Evolutionary conservation across 2,797 vertebrate genomes (phyloP).

Genomic region (Borostomias antarcticus): DNA sequence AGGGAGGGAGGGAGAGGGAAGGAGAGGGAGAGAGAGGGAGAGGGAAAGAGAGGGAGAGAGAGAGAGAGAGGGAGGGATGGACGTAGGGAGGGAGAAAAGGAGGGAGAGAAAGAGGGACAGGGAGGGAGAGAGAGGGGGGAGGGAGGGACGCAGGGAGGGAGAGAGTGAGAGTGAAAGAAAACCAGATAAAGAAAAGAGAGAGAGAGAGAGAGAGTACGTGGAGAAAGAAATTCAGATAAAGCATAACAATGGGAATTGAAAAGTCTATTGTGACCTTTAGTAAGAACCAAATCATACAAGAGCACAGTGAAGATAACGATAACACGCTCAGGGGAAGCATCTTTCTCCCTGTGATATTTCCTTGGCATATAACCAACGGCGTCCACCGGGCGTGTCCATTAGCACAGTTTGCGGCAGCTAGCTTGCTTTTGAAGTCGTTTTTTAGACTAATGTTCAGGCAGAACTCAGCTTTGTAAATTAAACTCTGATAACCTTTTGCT

Average conservation of each 20-base stretch:
- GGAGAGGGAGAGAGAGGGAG: slow-evolving; percentile 10
- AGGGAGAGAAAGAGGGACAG: not conserved
- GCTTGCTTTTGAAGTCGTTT: too few species aligned
- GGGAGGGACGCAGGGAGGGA: slow-evolving; percentile 6
- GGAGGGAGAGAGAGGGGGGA: not conserved
- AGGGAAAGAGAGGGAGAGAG: not conserved
- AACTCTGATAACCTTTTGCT: too few species aligned
- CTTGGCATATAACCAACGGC: slow-evolving; percentile 43
- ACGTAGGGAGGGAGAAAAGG: slow-evolving; percentile 5
- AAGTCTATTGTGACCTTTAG: slow-evolving; percentile 68
- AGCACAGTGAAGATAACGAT: slow-evolving; percentile 57
- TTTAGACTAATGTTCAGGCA: too few species aligned
- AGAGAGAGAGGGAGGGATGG: not conserved
- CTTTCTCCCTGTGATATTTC: slow-evolving; percentile 62
- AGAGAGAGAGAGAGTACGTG: slow-evolving; percentile 16
- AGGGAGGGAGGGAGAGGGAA: slow-evolving; percentile 6
- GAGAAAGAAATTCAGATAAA: slow-evolving; percentile 49
- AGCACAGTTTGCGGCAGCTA: too few species aligned
- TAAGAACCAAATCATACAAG: slow-evolving; percentile 50
- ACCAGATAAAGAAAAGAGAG: too few species aligned
- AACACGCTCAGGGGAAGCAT: slow-evolving; percentile 59
- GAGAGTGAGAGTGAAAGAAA: slow-evolving; percentile 15
- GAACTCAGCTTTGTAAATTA: too few species aligned
- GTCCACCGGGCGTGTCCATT: too few species aligned
- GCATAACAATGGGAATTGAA: slow-evolving; percentile 48